Percentiles rank a stretch among this genome's conserved stretches.
Conservation (phyloP, 2,113 vertebrate genomes). For the Hemichromis elongatus region DNA sequence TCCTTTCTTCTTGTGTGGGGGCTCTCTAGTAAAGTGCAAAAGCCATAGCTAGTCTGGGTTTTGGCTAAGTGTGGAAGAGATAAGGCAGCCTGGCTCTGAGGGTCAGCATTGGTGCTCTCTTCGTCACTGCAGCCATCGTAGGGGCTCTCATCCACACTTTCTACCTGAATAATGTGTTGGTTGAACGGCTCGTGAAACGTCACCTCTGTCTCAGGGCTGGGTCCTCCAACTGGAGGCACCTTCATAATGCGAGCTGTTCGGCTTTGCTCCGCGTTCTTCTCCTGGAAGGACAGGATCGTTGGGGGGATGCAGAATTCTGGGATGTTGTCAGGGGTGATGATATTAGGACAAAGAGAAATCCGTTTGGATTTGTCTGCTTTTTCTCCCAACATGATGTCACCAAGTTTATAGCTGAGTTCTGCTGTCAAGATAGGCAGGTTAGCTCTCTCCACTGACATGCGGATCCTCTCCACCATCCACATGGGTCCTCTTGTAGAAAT, state of each 20-base stretch:
- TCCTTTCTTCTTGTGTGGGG: slow-evolving; percentile 88
- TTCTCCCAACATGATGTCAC: slow-evolving; percentile 74
- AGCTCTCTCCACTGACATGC: slow-evolving; percentile 70
- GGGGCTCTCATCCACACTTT: slow-evolving; percentile 78
- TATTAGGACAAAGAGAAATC: slow-evolving; percentile 69
- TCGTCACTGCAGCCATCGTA: slow-evolving; percentile 69
- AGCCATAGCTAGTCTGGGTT: slow-evolving; percentile 82
- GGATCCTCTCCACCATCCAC: slow-evolving; percentile 75
- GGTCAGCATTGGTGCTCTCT: slow-evolving; percentile 83
- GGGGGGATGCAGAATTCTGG: slow-evolving; percentile 79
- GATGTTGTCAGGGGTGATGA: slow-evolving; percentile 79
- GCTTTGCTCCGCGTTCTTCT: slow-evolving; percentile 51
- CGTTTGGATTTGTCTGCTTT: slow-evolving; percentile 63
- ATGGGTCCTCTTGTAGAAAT: slow-evolving; percentile 40
- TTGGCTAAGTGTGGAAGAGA: slow-evolving; percentile 85
- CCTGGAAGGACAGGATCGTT: slow-evolving; percentile 61
- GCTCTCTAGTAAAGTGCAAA: slow-evolving; percentile 86
- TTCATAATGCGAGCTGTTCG: slow-evolving; percentile 26
- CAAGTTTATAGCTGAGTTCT: slow-evolving; percentile 68
- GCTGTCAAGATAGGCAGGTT: slow-evolving; percentile 59
- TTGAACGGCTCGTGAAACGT: slow-evolving; percentile 24
- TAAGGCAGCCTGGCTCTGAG: slow-evolving; percentile 84
- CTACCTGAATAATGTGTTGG: slow-evolving; percentile 83
- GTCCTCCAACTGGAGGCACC: slow-evolving; percentile 29
- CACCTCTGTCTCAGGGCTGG: slow-evolving; percentile 40